Evolutionary conservation across 1,140 invertebrate species (phyloP).

Genomic region (Dryas iulia): DNA sequence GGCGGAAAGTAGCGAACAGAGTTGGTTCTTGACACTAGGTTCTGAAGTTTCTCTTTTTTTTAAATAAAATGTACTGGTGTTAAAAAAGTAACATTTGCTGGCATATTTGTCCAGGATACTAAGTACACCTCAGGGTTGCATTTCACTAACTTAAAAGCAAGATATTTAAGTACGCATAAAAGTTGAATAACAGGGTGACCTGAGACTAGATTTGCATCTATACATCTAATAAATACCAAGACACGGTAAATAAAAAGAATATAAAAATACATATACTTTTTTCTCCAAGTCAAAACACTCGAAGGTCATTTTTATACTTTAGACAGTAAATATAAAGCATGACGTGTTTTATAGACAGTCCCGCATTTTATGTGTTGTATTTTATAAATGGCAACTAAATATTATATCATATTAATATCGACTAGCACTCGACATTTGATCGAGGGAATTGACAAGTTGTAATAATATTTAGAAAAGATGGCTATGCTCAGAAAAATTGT

Average conservation of each 20-base stretch:
- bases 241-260: too few relatives aligned
- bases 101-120: too few relatives aligned
- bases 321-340: not conserved
- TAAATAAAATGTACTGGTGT: too few relatives aligned
- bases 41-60: too few relatives aligned
- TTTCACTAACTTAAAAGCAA: not conserved
- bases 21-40: too few relatives aligned
- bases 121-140: too few relatives aligned
- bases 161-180: not conserved
- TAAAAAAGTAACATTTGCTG: too few relatives aligned
- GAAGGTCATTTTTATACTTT: not conserved
- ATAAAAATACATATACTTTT: not conserved
- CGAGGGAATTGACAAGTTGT: constrained; percentile 9
- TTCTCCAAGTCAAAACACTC: not conserved
- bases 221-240: too few relatives aligned
- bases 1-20: too few relatives aligned
- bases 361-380: not conserved
- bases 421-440: constrained; percentile 12
- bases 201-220: not conserved
- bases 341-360: not conserved
- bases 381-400: constrained; percentile 19
- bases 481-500: not conserved
- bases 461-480: constrained; percentile 3
- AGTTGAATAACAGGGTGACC: not conserved
- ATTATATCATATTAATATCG: constrained; percentile 11